Base-by-base conservation (phyloP, 2,888 invertebrate species). In the Strigamia transsilvanica region DNA sequence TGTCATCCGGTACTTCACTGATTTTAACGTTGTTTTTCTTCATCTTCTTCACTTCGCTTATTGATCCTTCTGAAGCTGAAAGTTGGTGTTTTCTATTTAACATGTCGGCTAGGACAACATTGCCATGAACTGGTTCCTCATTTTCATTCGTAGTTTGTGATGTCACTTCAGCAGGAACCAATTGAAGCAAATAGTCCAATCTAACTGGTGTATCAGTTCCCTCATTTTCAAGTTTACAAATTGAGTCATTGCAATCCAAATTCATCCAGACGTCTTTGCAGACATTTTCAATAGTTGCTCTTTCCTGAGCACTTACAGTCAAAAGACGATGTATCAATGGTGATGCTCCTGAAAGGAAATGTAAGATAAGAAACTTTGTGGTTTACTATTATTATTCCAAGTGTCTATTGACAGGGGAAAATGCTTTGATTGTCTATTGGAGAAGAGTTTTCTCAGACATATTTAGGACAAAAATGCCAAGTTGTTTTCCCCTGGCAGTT, bases 181-280 rank as follows among this genome's bases (percentile, higher is more conserved):
- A 89, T 9, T 96, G 94, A 83, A 96, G 90, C 84, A 97, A 90
- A 83, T 97, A 90, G 88, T 96, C 96, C 42, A 96, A 90, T 66
- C 96, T 91, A 66, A 96, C 96, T 0, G 96, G 96, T 0, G 96
- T 96, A 88, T 95, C 94, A 85, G 94, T 95, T 23, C 96, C 96
- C 84, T 97, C 88, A 85, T 94, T 93, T 88, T 96, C 95, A 86
- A 94, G 91, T 85, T 94, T 94, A 84, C 96, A 89, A 88, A 96
- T 96, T 73, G 93, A 93, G 51, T 93, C 92, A 84, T 92, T 92
- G 86, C 94, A 95, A 0, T 93, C 93, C 85, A 92, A 91, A 88
- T 98, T 98, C 84, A 99, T 94, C 99, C 99, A 99, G 95, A 96
- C 94, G 90, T 99, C 96, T 78, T 93, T 92, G 87, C 98, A 97